Evolutionary conservation across 2,113 vertebrate genomes (phyloP).

Genomic region (Sinocyclocheilus maitianheensis): DNA sequence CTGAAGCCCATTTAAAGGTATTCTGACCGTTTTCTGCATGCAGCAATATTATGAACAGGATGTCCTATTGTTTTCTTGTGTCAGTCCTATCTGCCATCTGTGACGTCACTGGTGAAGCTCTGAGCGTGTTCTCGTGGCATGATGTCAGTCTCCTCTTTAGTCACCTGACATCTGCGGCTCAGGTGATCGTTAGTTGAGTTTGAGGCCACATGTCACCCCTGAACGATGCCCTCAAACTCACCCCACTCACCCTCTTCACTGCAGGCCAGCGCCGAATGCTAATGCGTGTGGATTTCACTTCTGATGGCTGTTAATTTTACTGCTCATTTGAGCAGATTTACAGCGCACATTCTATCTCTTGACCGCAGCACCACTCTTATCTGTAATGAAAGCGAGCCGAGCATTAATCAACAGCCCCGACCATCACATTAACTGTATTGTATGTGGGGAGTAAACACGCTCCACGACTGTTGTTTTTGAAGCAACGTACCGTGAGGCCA

Average conservation of each 20-base stretch:
- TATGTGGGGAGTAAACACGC: slow-evolving; percentile 99
- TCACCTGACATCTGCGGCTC: too few relatives aligned
- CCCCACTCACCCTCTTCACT: slow-evolving; percentile 70
- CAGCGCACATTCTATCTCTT: slow-evolving; percentile 97
- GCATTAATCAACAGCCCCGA: slow-evolving; percentile 99
- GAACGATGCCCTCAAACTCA: not conserved
- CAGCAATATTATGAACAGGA: too few relatives aligned
- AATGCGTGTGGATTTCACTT: slow-evolving; percentile 99
- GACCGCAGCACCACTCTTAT: slow-evolving; percentile 99
- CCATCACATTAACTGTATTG: slow-evolving; percentile 99
- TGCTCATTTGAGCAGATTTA: slow-evolving; percentile 99
- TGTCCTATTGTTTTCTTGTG: too few relatives aligned
- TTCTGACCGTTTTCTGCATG: too few relatives aligned
- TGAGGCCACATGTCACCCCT: not conserved
- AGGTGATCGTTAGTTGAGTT: not conserved
- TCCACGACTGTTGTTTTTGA: slow-evolving; percentile 99
- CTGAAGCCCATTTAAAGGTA: too few relatives aligned
- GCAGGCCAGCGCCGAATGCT: slow-evolving; percentile 45
- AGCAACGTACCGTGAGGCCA: slow-evolving; percentile 99
- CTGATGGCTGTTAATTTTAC: slow-evolving; percentile 99
- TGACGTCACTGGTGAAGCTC: too few relatives aligned
- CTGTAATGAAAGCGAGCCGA: slow-evolving; percentile 99
- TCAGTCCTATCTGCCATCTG: too few relatives aligned
- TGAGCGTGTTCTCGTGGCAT: too few relatives aligned
- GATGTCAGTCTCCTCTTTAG: too few relatives aligned